Evolutionary conservation across 2,113 vertebrate species (phyloP).

Genomic region (Globicephala melas): DNA sequence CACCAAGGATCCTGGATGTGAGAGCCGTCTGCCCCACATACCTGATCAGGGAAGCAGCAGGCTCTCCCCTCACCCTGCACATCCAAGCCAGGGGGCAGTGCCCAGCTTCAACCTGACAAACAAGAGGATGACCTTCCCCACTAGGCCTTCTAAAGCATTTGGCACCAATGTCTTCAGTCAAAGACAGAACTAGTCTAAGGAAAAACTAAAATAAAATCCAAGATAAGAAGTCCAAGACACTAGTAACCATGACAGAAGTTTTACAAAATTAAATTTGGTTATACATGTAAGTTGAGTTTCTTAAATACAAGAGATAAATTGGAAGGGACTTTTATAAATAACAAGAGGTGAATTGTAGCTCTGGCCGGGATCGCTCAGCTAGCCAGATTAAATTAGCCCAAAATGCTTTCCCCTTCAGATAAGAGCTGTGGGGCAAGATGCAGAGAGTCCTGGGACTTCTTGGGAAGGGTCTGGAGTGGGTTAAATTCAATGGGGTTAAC

Average conservation of each 20-base stretch:
- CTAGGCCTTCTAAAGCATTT: background rate
- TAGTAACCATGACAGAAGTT: background rate
- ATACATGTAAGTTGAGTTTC: background rate
- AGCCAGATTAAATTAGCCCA: background rate
- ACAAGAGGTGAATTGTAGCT: background rate
- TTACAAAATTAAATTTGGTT: background rate
- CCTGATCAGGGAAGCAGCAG: too few relatives aligned
- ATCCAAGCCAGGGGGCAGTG: background rate
- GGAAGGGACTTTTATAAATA: background rate
- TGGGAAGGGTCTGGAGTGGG: background rate
- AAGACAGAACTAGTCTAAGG: background rate
- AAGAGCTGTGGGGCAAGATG: background rate
- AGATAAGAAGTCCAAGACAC: background rate
- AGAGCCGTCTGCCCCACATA: background rate
- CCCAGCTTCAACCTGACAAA: accelerated
- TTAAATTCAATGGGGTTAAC: background rate
- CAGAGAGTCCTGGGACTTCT: background rate
- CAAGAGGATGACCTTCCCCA: background rate
- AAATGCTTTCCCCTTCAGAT: too few relatives aligned
- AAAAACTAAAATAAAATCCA: background rate
- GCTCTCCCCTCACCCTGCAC: too few relatives aligned
- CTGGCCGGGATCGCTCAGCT: background rate
- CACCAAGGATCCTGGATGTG: background rate
- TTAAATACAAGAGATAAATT: background rate
- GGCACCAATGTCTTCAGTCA: background rate